Conservation (phyloP, 1,140 invertebrate genomes). For the Aleiodes sp. region DNA sequence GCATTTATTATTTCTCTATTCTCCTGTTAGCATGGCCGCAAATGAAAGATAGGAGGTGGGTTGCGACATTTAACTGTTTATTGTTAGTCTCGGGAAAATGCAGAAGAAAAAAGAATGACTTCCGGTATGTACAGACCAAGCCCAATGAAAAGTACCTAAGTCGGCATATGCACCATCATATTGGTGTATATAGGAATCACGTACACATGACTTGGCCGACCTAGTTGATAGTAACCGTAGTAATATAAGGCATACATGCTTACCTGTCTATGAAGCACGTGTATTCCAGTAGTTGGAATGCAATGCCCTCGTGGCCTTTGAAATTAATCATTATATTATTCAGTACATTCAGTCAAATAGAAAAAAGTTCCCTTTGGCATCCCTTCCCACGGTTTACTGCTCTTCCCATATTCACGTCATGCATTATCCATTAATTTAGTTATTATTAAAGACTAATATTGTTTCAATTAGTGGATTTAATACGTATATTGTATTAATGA, state of each 20-base stretch:
- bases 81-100: background rate
- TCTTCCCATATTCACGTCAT: background rate
- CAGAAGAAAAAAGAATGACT: conserved; percentile 1
- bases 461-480: too few species aligned
- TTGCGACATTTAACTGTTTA: conserved; percentile 20
- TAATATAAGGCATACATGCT: conserved; percentile 6
- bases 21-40: too few species aligned
- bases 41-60: background rate
- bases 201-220: background rate
- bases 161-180: background rate
- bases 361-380: background rate
- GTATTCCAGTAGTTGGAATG: conserved; percentile 2
- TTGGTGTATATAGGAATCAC: background rate
- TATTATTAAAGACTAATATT: too few species aligned
- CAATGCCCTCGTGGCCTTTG: conserved; percentile 7
- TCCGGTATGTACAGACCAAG: conserved; percentile 22
- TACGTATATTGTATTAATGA: too few species aligned
- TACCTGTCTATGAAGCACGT: background rate
- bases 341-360: background rate
- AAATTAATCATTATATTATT: conserved; percentile 2
- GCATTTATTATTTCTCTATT: too few species aligned
- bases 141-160: background rate
- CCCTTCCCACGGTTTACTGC: background rate
- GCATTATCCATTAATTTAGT: too few species aligned
- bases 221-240: background rate